Evolutionary conservation across 2,113 vertebrate genomes (phyloP).

Genomic region (Aviceda subcristata): DNA sequence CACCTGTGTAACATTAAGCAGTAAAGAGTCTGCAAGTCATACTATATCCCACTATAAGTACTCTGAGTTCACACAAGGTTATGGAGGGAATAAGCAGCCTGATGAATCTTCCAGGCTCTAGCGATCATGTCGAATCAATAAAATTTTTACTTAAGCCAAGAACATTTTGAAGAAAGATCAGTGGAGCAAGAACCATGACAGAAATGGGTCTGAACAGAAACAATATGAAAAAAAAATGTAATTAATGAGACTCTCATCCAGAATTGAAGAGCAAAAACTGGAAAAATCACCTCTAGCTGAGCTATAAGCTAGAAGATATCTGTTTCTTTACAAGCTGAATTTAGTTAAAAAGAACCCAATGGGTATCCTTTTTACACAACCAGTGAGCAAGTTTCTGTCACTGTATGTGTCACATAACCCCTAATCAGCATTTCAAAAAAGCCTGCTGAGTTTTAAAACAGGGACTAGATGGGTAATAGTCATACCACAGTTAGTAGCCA

Average conservation of each 20-base stretch:
- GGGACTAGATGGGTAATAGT: not conserved
- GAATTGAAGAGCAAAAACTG: not conserved
- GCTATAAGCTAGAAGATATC: not conserved
- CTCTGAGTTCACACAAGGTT: not conserved
- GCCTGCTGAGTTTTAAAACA: not conserved
- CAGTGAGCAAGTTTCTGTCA: not conserved
- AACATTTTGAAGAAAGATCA: not conserved
- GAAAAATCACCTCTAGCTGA: not conserved
- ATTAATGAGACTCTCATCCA: not conserved
- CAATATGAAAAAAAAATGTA: not conserved
- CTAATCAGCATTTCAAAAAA: not conserved
- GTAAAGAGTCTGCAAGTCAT: not conserved
- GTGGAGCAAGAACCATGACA: not conserved
- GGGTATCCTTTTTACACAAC: not conserved
- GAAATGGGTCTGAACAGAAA: not conserved
- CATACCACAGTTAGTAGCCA: not conserved
- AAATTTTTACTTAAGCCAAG: not conserved
- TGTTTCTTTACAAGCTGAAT: not conserved
- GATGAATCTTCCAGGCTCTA: conserved; percentile 17
- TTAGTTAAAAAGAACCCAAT: not conserved
- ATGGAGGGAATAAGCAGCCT: not conserved
- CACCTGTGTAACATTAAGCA: not conserved
- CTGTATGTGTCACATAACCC: not conserved
- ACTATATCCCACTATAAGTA: not conserved
- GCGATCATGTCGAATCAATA: rapidly evolving